Conservation (phyloP, 2,888 invertebrate species). For the Tricholauxania praeusta region DNA sequence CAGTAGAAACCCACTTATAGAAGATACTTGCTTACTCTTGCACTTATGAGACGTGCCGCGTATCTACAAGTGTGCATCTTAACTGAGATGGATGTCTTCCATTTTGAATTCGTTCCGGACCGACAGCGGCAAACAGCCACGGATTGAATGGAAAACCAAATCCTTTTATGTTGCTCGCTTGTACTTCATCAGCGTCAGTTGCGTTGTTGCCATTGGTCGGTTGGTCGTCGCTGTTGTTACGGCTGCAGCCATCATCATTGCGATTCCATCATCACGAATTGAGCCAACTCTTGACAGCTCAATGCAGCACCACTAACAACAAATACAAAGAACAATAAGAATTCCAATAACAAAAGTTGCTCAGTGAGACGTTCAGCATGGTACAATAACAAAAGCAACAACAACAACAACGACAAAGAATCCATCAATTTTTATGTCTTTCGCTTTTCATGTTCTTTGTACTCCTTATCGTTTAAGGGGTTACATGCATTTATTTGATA, state of each 20-base stretch:
- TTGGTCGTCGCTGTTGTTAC: neutral
- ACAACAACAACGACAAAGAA: constrained; percentile 48
- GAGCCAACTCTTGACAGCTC: constrained; percentile 55
- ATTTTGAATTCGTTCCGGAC: constrained; percentile 22
- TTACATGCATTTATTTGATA: constrained; percentile 26
- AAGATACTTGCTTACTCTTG: constrained; percentile 6
- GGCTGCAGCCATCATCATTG: constrained; percentile 1
- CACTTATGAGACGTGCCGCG: too few species aligned
- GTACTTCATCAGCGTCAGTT: too few species aligned
- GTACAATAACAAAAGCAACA: constrained; percentile 43
- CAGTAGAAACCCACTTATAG: neutral
- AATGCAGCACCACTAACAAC: constrained; percentile 52
- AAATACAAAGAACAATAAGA: constrained; percentile 42
- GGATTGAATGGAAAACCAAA: neutral
- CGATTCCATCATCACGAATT: constrained; percentile 46
- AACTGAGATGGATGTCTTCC: constrained; percentile 27
- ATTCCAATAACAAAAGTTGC: constrained; percentile 61
- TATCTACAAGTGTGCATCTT: constrained; percentile 8
- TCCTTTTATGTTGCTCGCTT: neutral
- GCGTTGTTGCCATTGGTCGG: constrained; percentile 24
- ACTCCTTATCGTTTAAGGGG: constrained; percentile 51
- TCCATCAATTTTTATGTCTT: constrained; percentile 64
- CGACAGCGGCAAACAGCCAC: neutral
- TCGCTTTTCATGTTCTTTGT: constrained; percentile 48
- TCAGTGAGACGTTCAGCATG: constrained; percentile 54